Percentiles rank a stretch among this genome's conserved stretches.
Conservation (phyloP, 1,140 invertebrate genomes). For the Cotesia glomerata region DNA sequence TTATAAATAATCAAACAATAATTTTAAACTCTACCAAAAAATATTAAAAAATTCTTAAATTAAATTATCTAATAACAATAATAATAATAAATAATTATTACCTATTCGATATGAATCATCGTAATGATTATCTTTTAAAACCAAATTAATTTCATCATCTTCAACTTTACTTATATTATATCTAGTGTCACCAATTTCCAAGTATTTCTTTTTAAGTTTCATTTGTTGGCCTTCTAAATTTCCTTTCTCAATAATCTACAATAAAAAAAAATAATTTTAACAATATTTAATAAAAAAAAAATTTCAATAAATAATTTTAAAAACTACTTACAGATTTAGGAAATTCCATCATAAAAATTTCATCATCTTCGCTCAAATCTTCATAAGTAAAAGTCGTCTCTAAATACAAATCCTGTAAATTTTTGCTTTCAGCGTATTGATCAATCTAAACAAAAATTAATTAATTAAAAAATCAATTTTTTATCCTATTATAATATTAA, state of each 20-base stretch:
- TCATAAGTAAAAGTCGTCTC: slow-evolving; percentile 11
- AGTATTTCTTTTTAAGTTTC: background rate
- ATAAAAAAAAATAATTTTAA: background rate
- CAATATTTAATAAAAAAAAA: background rate
- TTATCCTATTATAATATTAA: too few species aligned
- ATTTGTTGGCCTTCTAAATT: slow-evolving; percentile 18
- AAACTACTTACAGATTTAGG: slow-evolving; percentile 27
- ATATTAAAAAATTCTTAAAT: too few species aligned
- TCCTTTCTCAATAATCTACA: slow-evolving; percentile 10
- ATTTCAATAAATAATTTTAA: background rate
- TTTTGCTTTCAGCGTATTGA: background rate
- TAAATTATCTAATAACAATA: too few species aligned
- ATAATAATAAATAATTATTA: too few species aligned
- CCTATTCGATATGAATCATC: slow-evolving; percentile 15
- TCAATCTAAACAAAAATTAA: background rate
- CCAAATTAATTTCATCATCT: slow-evolving; percentile 12
- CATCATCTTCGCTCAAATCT: slow-evolving; percentile 23
- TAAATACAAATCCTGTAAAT: background rate
- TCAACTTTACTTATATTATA: slow-evolving; percentile 4
- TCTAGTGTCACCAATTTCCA: slow-evolving; percentile 10
- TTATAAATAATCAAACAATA: too few species aligned
- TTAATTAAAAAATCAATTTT: too few species aligned
- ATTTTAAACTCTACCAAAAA: too few species aligned
- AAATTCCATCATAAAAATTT: slow-evolving; percentile 29
- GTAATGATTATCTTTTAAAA: background rate